phyloP scores from a whole-genome alignment of 1,140 invertebrate species.

The Teleogryllus occipitalis region DNA sequence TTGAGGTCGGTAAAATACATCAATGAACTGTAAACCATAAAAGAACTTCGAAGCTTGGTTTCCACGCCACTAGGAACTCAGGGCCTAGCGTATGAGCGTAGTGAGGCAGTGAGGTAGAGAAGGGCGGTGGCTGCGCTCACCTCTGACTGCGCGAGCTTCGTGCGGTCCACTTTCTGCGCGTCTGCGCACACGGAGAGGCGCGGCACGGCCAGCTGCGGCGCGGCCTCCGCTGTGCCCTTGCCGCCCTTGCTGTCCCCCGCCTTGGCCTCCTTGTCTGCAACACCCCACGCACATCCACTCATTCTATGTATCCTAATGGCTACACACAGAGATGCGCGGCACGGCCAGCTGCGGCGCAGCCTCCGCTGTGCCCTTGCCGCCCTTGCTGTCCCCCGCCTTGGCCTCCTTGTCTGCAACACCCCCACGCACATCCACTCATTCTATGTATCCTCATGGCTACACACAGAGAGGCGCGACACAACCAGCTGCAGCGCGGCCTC shows the following conservation, averaged over 20 bases:
- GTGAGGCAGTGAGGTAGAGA: no score
- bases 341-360: constrained; percentile 61
- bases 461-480: constrained; percentile 81
- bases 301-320: no score
- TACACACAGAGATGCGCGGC: constrained; percentile 82
- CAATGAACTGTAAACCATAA: no score
- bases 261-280: constrained; percentile 63
- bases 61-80: no score
- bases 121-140: constrained; percentile 37
- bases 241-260: constrained; percentile 49
- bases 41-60: no score
- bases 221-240: constrained; percentile 49
- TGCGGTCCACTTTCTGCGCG: constrained; percentile 84
- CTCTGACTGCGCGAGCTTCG: constrained; percentile 86
- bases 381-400: constrained; percentile 52
- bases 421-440: no score
- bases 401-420: constrained; percentile 52
- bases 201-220: constrained; percentile 65
- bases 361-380: constrained; percentile 48
- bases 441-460: no score
- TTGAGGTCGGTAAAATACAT: no score
- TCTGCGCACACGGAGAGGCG: constrained; percentile 85
- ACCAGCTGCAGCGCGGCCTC: constrained; percentile 58
- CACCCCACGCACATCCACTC: no score
- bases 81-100: no score